A percentile compares a stretch with the other conserved stretches of the same genome.
These are phyloP conservation scores for Orientallactaga bullata DNA, from an alignment of 2,113 vertebrate species.

Conservation along the genomic window DNA sequence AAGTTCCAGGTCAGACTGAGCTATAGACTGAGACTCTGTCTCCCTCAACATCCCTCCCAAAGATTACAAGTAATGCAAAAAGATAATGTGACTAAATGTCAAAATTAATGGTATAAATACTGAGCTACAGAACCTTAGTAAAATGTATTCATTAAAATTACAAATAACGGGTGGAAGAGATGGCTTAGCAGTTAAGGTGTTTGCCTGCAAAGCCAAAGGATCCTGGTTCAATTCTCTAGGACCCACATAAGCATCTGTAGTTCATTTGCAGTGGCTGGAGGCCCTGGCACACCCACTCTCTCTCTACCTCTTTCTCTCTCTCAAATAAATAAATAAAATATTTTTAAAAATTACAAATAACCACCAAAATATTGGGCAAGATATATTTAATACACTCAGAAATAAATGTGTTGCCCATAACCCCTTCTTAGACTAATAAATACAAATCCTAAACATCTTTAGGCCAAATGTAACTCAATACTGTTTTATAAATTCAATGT, in stretches of 20 bases:
- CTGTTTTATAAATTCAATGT: conserved; percentile 43
- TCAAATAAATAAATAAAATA: no score
- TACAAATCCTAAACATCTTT: conserved; percentile 40
- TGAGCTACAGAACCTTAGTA: neutral
- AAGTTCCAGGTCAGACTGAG: neutral
- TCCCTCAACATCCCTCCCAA: neutral
- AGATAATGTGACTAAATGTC: neutral
- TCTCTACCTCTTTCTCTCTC: no score
- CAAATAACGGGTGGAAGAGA: no score
- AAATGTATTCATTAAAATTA: conserved; percentile 29
- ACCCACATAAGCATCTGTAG: no score
- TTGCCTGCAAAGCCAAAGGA: no score
- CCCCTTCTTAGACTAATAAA: neutral
- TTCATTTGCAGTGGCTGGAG: no score
- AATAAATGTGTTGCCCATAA: neutral
- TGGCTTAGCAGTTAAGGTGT: no score
- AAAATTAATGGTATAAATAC: neutral
- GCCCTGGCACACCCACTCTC: no score
- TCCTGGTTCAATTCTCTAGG: no score
- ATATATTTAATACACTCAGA: neutral
- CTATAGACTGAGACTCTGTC: neutral
- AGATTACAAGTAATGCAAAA: neutral
- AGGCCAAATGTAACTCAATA: conserved; percentile 30
- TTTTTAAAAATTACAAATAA: conserved; percentile 12
- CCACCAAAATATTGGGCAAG: neutral